These are phyloP conservation scores for Epizoanthus illoricatus DNA, from an alignment of 92 coral and sea anemone genomes.

Conservation along the genomic window DNA sequence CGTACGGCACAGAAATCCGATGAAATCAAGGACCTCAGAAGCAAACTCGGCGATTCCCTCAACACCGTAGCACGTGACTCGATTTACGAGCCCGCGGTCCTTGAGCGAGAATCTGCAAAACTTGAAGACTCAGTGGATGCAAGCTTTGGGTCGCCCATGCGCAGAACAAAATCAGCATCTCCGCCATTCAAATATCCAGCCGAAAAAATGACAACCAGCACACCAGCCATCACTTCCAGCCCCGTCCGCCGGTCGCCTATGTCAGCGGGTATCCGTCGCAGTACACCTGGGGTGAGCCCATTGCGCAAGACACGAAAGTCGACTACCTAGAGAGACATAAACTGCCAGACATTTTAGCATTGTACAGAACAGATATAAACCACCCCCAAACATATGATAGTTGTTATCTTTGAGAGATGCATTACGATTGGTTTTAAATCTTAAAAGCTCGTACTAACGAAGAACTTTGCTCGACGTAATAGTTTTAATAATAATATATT, in stretches of 20 bases:
- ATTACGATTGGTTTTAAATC: not conserved
- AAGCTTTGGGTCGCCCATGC: slow-evolving; percentile 82
- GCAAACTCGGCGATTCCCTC: slow-evolving; percentile 93
- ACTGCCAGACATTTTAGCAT: not conserved
- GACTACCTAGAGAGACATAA: slow-evolving; percentile 46
- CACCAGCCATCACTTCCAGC: slow-evolving; percentile 79
- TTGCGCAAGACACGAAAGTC: slow-evolving; percentile 94
- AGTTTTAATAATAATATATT: slow-evolving; percentile 9
- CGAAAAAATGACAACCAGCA: slow-evolving; percentile 83
- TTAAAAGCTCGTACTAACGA: not conserved
- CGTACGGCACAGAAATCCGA: slow-evolving; percentile 99
- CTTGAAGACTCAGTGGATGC: slow-evolving; percentile 98
- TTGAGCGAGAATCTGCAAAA: slow-evolving; percentile 92
- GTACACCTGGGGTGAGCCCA: slow-evolving; percentile 89
- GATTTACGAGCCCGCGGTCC: slow-evolving; percentile 91
- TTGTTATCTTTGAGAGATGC: not conserved
- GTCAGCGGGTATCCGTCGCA: slow-evolving; percentile 79
- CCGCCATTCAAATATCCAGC: slow-evolving; percentile 69
- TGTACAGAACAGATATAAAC: slow-evolving; percentile 21
- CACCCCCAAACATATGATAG: not conserved
- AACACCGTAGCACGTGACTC: slow-evolving; percentile 97
- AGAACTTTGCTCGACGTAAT: not conserved
- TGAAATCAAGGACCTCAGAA: slow-evolving; percentile 93
- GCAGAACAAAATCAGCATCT: slow-evolving; percentile 81
- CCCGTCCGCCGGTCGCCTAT: slow-evolving; percentile 75